Evolutionary conservation across 2,113 vertebrate species (phyloP).

Genomic region (Eupsittula cactorum): DNA sequence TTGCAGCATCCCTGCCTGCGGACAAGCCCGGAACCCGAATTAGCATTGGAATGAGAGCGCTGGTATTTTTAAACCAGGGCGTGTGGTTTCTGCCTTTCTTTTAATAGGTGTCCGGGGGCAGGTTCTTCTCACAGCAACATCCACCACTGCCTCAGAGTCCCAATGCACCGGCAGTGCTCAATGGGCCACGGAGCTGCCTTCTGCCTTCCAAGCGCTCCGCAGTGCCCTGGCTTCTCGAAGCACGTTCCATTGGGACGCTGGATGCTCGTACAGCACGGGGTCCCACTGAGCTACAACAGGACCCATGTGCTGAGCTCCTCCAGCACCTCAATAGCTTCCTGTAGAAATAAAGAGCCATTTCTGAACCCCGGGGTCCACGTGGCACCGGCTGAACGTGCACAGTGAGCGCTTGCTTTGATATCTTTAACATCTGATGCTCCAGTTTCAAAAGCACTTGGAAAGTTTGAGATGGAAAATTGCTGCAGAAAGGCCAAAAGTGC

Average conservation of each 20-base stretch:
- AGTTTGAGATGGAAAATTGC: slow-evolving; percentile 40
- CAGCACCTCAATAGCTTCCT: not conserved
- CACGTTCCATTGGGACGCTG: not conserved
- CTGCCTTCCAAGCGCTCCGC: not conserved
- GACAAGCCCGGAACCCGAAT: not conserved
- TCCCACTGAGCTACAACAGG: not conserved
- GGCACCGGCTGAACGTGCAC: fast-evolving
- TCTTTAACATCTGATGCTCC: slow-evolving; percentile 8
- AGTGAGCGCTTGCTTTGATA: not conserved
- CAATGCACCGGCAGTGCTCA: fast-evolving
- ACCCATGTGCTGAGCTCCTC: not conserved
- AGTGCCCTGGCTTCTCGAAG: not conserved
- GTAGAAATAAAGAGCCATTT: not conserved
- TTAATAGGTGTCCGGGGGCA: slow-evolving; percentile 27
- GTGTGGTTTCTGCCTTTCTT: not conserved
- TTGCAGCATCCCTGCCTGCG: not conserved
- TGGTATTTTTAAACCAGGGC: slow-evolving; percentile 14
- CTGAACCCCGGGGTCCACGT: fast-evolving
- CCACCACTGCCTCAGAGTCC: not conserved
- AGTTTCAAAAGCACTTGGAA: slow-evolving; percentile 10
- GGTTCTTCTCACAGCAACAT: not conserved
- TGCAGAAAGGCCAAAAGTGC: slow-evolving; percentile 20
- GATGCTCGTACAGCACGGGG: fast-evolving
- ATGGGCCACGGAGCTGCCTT: not conserved
- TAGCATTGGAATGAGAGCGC: not conserved